A percentile compares a stretch with the other conserved stretches of the same genome.
These are phyloP conservation scores for Lepidochrysops patricia DNA, from an alignment of 2,888 invertebrate genomes.

Conservation along the genomic window DNA sequence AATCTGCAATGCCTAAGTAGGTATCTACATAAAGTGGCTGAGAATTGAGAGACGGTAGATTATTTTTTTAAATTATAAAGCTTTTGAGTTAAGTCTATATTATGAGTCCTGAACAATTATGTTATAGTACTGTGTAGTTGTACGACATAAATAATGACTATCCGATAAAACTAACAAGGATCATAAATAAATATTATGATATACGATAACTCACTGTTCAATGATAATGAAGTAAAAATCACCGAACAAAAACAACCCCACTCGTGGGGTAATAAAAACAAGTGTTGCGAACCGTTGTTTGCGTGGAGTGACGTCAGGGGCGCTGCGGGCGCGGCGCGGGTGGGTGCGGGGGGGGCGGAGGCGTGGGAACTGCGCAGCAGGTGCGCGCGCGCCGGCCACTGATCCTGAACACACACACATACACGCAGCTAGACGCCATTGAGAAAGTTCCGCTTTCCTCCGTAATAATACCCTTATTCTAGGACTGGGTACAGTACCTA, in stretches of 20 bases:
- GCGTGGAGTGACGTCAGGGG: slow-evolving; percentile 51
- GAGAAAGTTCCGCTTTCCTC: slow-evolving; percentile 55
- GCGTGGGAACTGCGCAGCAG: slow-evolving; percentile 72
- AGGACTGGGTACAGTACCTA: not conserved
- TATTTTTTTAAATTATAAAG: no score
- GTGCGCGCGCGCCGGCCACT: slow-evolving; percentile 72
- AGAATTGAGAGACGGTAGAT: no score
- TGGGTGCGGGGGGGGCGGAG: slow-evolving; percentile 40
- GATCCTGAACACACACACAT: slow-evolving; percentile 59
- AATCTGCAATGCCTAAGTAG: no score
- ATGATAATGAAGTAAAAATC: slow-evolving; percentile 3
- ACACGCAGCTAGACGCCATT: slow-evolving; percentile 40
- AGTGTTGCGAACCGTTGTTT: slow-evolving; percentile 51
- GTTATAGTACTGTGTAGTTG: no score
- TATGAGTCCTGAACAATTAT: no score
- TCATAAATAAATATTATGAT: not conserved
- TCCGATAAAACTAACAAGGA: not conserved
- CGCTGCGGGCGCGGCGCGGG: slow-evolving; percentile 28
- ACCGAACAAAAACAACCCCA: slow-evolving; percentile 14
- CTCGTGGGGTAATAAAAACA: slow-evolving; percentile 32
- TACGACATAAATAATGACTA: no score
- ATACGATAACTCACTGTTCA: not conserved
- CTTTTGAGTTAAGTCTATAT: no score
- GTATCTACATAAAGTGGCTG: no score
- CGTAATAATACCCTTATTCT: not conserved